A percentile compares a stretch with the other conserved stretches of the same genome.
Conservation (phyloP, 2,113 vertebrate genomes). For the Notothenia rossii region DNA sequence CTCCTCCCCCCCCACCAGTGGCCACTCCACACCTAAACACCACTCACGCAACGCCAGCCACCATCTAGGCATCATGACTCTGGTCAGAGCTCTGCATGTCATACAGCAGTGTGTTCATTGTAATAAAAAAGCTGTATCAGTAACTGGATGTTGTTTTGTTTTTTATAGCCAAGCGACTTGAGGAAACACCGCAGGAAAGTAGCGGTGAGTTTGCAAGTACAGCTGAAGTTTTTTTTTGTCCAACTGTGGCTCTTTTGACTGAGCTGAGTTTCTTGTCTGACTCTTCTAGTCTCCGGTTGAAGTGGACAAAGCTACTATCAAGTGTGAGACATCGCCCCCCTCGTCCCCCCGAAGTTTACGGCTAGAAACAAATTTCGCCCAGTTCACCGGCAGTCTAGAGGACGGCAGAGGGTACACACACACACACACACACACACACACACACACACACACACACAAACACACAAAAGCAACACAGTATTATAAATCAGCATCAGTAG, state of each 20-base stretch:
- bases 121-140: background rate
- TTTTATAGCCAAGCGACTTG: slow-evolving; percentile 93
- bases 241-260: background rate
- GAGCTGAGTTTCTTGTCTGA: slow-evolving; percentile 20
- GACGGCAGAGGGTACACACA: slow-evolving; percentile 89
- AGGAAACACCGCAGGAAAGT: slow-evolving; percentile 97
- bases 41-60: slow-evolving; percentile 90
- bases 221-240: background rate
- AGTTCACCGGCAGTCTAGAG: slow-evolving; percentile 91
- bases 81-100: slow-evolving; percentile 85
- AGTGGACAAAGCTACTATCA: slow-evolving; percentile 97
- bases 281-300: slow-evolving; percentile 91
- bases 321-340: slow-evolving; percentile 97
- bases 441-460: too few species aligned
- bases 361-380: slow-evolving; percentile 92
- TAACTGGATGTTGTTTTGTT: slow-evolving; percentile 54
- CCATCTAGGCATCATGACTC: slow-evolving; percentile 96
- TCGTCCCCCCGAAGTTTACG: slow-evolving; percentile 93
- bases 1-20: slow-evolving; percentile 89
- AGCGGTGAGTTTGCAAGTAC: slow-evolving; percentile 87
- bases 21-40: slow-evolving; percentile 92
- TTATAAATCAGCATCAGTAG: background rate
- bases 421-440: background rate
- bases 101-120: background rate
- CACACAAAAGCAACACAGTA: background rate